A percentile compares a stretch with the other conserved stretches of the same genome.
Conservation (phyloP, 2,888 invertebrate genomes). For the Xestoiulus laeticollis region DNA sequence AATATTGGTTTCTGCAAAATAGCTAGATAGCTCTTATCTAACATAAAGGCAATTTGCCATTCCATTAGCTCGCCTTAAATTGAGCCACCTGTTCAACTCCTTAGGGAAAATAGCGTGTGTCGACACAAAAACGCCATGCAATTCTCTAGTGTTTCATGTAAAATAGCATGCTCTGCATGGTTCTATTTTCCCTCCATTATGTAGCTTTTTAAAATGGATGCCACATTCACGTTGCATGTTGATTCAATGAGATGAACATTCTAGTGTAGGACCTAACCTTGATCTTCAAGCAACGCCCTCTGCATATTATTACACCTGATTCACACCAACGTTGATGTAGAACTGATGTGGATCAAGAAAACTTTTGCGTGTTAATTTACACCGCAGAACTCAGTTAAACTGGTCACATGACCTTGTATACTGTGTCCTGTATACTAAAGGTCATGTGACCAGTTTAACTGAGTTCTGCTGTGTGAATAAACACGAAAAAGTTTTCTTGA, state of each 20-base stretch:
- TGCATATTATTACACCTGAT: too few species aligned
- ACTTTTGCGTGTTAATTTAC: too few species aligned
- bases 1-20: neutral
- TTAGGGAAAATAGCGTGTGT: neutral
- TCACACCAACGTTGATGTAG: too few species aligned
- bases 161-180: neutral
- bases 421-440: too few species aligned
- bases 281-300: neutral
- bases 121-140: neutral
- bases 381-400: too few species aligned
- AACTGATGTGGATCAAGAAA: too few species aligned
- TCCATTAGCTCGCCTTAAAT: neutral
- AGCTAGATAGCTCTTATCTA: neutral
- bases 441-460: too few species aligned
- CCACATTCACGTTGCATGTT: neutral
- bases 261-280: neutral
- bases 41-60: neutral
- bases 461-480: too few species aligned
- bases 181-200: neutral
- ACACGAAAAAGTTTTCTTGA: too few species aligned
- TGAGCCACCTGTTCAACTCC: neutral
- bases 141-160: neutral
- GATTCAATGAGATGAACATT: neutral
- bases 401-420: too few species aligned
- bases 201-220: neutral